These are phyloP conservation scores for Sebastes itinus DNA, from an alignment of 2,797 vertebrate species.

Conservation along the genomic window DNA sequence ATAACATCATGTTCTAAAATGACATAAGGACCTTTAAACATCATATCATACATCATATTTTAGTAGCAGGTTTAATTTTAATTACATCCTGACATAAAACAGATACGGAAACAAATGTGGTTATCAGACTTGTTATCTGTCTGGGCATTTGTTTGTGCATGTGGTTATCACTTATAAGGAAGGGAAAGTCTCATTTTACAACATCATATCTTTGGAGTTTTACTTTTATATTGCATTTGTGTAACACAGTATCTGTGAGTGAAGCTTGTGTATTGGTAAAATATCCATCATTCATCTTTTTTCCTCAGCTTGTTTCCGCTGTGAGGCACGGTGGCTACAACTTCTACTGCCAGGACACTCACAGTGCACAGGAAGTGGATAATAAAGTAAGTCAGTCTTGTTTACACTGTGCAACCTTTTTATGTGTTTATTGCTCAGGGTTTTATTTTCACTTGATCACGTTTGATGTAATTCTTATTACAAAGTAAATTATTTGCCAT, in stretches of 20 bases:
- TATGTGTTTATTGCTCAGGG: neutral
- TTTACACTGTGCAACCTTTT: neutral
- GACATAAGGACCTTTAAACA: neutral
- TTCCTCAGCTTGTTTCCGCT: slow-evolving; percentile 86
- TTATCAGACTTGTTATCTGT: neutral
- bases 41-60: neutral
- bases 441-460: neutral
- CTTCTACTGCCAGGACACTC: slow-evolving; percentile 94
- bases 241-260: neutral
- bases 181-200: neutral
- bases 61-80: neutral
- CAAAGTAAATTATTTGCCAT: neutral
- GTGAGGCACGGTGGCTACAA: slow-evolving; percentile 91
- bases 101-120: neutral
- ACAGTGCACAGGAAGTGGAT: slow-evolving; percentile 88
- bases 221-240: neutral
- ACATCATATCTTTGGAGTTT: neutral
- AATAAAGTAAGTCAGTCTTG: slow-evolving; percentile 85
- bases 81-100: neutral
- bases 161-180: neutral
- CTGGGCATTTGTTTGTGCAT: neutral
- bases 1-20: neutral
- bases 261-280: neutral
- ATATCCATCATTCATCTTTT: slow-evolving; percentile 2
- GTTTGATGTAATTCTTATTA: neutral